phyloP scores from a whole-genome alignment of 2,888 invertebrate genomes.

The Trachelus tabidus region DNA sequence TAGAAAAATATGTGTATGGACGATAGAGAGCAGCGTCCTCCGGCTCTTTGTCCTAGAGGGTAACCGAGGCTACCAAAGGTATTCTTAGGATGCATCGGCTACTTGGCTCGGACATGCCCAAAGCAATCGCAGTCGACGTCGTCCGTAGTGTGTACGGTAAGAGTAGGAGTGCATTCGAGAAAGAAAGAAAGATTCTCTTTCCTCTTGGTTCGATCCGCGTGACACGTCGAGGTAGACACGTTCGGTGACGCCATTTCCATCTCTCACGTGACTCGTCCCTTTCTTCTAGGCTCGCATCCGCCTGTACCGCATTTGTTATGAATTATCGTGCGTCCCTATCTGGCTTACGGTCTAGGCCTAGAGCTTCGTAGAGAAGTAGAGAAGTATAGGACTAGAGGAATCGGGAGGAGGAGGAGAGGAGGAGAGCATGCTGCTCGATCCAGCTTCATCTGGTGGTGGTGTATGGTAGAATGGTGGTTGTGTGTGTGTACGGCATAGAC shows the following conservation, averaged over 20 bases:
- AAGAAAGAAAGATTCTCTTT: neutral
- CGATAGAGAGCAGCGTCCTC: neutral
- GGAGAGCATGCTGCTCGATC: constrained; percentile 27
- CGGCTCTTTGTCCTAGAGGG: neutral
- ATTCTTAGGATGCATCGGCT: neutral
- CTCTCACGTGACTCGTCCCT: neutral
- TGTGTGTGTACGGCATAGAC: constrained; percentile 50
- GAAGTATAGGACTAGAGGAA: constrained; percentile 1
- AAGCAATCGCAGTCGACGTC: too few species aligned
- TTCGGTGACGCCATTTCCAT: neutral
- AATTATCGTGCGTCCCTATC: neutral
- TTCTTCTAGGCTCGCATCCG: neutral
- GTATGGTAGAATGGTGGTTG: constrained; percentile 42
- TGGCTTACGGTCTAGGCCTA: neutral
- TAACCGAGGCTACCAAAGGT: neutral
- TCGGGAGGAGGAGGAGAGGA: constrained; percentile 12
- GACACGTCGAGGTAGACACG: neutral
- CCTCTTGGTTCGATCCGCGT: neutral
- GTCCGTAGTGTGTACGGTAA: neutral
- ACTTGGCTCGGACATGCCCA: neutral
- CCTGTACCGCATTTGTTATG: neutral
- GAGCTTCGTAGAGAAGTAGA: neutral
- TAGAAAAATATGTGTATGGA: neutral
- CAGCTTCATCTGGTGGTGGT: constrained; percentile 56
- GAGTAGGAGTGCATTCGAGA: neutral